phyloP scores from a whole-genome alignment of 2,113 vertebrate species.

The Lethenteron reissneri region DNA sequence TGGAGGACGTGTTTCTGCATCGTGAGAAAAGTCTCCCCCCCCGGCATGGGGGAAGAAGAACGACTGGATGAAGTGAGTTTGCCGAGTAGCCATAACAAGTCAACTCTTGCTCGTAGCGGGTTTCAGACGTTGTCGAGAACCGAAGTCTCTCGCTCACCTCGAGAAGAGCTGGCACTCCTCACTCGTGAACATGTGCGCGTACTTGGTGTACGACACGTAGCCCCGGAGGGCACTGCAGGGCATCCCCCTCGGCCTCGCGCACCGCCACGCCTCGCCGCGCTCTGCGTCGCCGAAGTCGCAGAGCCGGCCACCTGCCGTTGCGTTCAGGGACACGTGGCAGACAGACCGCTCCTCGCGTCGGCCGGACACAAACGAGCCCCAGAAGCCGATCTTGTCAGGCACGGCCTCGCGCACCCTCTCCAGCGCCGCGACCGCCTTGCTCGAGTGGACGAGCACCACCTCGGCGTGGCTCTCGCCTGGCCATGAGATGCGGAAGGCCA shows the following conservation, averaged over 20 bases:
- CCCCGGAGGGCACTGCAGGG: slow-evolving; percentile 14
- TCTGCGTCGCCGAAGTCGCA: slow-evolving; percentile 17
- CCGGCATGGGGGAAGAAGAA: too few relatives aligned
- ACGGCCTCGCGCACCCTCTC: slow-evolving; percentile 8
- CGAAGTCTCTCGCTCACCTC: too few relatives aligned
- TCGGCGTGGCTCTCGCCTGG: slow-evolving; percentile 10
- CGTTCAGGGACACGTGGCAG: slow-evolving; percentile 16
- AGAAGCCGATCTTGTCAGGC: slow-evolving; percentile 13
- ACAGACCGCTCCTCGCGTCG: neutral
- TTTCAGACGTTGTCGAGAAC: too few relatives aligned
- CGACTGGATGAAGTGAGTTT: too few relatives aligned
- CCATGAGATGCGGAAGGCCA: slow-evolving; percentile 14
- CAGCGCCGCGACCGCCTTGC: slow-evolving; percentile 11
- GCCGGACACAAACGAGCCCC: slow-evolving; percentile 14
- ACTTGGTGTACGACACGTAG: too few relatives aligned
- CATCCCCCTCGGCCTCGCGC: slow-evolving; percentile 13
- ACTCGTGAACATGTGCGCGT: too few relatives aligned
- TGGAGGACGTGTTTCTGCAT: too few relatives aligned
- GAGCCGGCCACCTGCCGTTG: slow-evolving; percentile 12
- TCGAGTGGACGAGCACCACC: slow-evolving; percentile 16
- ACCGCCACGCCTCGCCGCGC: slow-evolving; percentile 18
- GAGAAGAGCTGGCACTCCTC: too few relatives aligned
- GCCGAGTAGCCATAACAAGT: too few relatives aligned
- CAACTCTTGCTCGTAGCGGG: too few relatives aligned
- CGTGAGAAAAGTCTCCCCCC: too few relatives aligned